Evolutionary conservation across 1,140 invertebrate genomes (phyloP).

Genomic region (Pseudoatta argentina): DNA sequence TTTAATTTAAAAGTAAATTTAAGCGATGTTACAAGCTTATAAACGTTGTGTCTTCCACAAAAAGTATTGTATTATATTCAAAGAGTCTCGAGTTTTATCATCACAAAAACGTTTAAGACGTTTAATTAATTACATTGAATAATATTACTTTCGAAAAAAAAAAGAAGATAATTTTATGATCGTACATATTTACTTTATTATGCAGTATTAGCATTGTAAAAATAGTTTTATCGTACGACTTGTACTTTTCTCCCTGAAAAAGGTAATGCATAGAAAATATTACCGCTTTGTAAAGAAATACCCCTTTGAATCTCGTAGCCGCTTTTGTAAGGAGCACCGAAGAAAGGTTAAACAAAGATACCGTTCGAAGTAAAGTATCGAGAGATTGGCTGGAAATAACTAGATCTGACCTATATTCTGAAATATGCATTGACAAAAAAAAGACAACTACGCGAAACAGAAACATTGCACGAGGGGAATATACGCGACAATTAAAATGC

Average conservation of each 20-base stretch:
- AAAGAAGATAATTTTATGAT: not conserved
- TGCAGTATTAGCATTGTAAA: not conserved
- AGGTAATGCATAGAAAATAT: constrained; percentile 43
- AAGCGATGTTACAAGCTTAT: not conserved
- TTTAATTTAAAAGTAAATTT: not conserved
- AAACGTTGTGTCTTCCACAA: not conserved
- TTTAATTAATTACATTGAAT: not conserved
- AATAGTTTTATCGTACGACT: constrained; percentile 3
- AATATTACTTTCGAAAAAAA: not conserved
- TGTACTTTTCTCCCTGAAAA: not conserved
- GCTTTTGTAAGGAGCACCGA: constrained; percentile 30
- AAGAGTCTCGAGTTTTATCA: not conserved
- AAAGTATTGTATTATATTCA: not conserved
- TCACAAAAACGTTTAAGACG: not conserved
- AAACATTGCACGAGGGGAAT: not conserved
- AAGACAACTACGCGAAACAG: constrained; percentile 14
- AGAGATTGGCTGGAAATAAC: constrained; percentile 62
- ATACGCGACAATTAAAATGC: constrained; percentile 24
- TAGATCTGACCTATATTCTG: constrained; percentile 67
- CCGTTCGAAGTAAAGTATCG: constrained; percentile 60
- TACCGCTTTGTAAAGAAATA: constrained; percentile 27
- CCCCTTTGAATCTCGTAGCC: constrained; percentile 28
- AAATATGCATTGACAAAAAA: constrained; percentile 56
- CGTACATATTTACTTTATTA: not conserved
- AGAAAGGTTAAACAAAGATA: constrained; percentile 45